These are phyloP conservation scores for Leucoraja erinaceus DNA, from an alignment of 2,113 vertebrate species.

Conservation along the genomic window DNA sequence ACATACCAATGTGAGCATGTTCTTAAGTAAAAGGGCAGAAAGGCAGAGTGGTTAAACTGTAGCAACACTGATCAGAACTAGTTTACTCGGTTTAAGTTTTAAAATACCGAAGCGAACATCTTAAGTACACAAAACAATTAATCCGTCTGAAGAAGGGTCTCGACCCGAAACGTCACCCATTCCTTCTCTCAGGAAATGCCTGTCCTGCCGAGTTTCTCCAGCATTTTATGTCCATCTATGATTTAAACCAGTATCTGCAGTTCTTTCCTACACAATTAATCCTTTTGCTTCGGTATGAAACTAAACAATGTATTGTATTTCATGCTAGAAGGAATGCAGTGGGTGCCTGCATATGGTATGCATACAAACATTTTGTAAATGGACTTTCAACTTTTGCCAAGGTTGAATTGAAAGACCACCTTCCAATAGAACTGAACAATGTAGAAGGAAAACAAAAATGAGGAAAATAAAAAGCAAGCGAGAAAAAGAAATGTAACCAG, in stretches of 20 bases:
- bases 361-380: conserved; percentile 7
- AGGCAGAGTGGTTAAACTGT: not conserved
- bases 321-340: not conserved
- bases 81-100: not conserved
- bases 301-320: not conserved
- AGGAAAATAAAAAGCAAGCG: not conserved
- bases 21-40: not conserved
- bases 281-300: not conserved
- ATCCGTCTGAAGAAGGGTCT: too few relatives aligned
- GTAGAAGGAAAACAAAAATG: not conserved
- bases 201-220: too few relatives aligned
- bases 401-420: not conserved
- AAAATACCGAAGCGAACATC: not conserved
- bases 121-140: not conserved
- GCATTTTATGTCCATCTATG: too few relatives aligned
- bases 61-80: not conserved
- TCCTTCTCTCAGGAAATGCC: too few relatives aligned
- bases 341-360: not conserved
- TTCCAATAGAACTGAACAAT: not conserved
- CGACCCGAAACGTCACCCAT: too few relatives aligned
- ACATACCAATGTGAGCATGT: not conserved
- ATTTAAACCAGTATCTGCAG: too few relatives aligned
- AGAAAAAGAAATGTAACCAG: not conserved
- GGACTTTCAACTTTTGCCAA: not conserved
- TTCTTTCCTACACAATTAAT: too few relatives aligned